These are phyloP conservation scores for Hyppa rectilinea DNA, from an alignment of 2,888 invertebrate genomes.

Conservation along the genomic window DNA sequence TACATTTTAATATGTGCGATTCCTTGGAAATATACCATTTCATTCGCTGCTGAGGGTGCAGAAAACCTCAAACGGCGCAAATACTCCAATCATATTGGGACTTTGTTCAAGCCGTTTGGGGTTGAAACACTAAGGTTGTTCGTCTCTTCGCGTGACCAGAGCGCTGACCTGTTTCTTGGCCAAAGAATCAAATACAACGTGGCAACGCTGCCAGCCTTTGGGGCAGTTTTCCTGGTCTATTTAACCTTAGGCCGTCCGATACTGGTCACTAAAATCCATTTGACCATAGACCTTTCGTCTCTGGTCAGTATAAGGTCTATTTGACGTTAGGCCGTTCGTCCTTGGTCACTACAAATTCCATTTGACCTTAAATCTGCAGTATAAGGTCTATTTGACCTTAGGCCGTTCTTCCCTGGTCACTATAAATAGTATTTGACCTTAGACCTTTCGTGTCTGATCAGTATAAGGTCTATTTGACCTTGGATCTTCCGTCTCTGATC, in stretches of 20 bases:
- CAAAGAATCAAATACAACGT: too few species aligned
- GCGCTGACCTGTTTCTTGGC: too few species aligned
- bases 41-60: too few species aligned
- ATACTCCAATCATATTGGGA: too few species aligned
- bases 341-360: accelerated
- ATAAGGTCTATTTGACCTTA: background rate
- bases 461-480: background rate
- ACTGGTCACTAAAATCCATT: background rate
- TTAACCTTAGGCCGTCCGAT: too few species aligned
- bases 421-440: constrained; percentile 5
- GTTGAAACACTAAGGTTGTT: too few species aligned
- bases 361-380: background rate
- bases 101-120: too few species aligned
- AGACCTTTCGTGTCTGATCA: background rate
- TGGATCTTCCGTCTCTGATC: background rate
- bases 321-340: background rate
- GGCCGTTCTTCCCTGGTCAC: too few species aligned
- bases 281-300: background rate
- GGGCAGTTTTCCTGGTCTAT: too few species aligned
- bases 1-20: constrained; percentile 10
- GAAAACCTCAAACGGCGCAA: too few species aligned
- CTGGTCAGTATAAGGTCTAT: constrained; percentile 2
- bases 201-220: too few species aligned
- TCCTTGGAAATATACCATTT: background rate
- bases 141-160: too few species aligned